Conservation (phyloP, 2,888 invertebrate genomes). For the Aquatica leii region DNA sequence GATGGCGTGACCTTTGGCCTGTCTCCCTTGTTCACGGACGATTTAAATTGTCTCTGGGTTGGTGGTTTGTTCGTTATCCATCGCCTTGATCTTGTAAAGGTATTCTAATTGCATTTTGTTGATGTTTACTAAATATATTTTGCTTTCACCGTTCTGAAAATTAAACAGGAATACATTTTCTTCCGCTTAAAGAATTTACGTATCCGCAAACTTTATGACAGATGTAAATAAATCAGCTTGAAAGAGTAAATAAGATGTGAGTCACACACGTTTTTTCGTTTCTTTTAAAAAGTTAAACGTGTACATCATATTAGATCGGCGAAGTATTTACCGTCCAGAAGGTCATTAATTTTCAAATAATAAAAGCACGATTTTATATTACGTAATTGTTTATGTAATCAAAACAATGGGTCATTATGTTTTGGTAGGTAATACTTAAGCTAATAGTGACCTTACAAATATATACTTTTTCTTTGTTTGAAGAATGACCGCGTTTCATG, state of each 20-base stretch:
- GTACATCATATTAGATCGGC: background rate
- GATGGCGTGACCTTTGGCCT: constrained; percentile 60
- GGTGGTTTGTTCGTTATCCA: constrained; percentile 56
- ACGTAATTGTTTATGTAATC: constrained; percentile 6
- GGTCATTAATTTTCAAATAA: constrained; percentile 12
- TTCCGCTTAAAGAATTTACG: too few relatives aligned
- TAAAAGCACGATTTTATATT: constrained; percentile 9
- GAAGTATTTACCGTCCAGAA: constrained; percentile 3
- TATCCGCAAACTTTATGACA: too few relatives aligned
- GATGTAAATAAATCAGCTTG: too few relatives aligned
- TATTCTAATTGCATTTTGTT: constrained; percentile 53
- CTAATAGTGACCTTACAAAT: background rate
- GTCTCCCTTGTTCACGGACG: constrained; percentile 56
- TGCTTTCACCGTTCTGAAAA: background rate
- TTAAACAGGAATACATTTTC: background rate
- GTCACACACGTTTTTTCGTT: too few relatives aligned
- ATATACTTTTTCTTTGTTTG: background rate
- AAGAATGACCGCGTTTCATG: too few relatives aligned
- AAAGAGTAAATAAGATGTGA: too few relatives aligned
- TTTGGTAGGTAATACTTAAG: constrained; percentile 4
- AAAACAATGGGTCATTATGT: constrained; percentile 10
- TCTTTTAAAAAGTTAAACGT: too few relatives aligned
- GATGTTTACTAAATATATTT: constrained; percentile 28
- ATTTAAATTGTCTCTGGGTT: constrained; percentile 60
- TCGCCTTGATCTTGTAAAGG: constrained; percentile 56